phyloP scores from a whole-genome alignment of 1,140 invertebrate genomes.

The Sipha flava region DNA sequence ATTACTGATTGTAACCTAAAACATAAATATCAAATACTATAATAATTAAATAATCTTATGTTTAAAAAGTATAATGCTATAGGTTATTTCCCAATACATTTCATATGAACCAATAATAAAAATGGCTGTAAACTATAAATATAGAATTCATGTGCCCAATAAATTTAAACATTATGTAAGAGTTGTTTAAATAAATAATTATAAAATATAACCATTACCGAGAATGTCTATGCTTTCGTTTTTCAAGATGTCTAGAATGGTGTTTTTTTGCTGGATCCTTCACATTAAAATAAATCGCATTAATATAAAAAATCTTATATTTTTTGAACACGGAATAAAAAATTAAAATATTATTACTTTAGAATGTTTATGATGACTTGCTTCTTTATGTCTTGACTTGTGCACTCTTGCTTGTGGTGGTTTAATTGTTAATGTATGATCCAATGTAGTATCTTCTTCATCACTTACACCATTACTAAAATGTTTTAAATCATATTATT shows the following conservation, averaged over 20 bases:
- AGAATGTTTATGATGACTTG: constrained; percentile 29
- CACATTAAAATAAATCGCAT: background rate
- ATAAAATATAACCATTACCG: background rate
- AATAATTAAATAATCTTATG: too few species aligned
- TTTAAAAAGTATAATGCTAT: too few species aligned
- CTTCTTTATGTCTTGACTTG: constrained; percentile 23
- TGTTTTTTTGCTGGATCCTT: constrained; percentile 20
- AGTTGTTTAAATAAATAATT: background rate
- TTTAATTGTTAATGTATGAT: constrained; percentile 33
- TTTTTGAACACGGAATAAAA: background rate
- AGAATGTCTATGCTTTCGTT: constrained; percentile 12
- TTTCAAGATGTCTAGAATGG: constrained; percentile 15
- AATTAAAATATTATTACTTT: constrained; percentile 1
- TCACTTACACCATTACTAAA: constrained; percentile 17
- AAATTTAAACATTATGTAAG: too few species aligned
- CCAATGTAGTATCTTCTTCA: constrained; percentile 33
- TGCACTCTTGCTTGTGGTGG: constrained; percentile 33
- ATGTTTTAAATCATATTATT: background rate
- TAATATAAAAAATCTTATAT: background rate
- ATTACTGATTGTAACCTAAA: too few species aligned
- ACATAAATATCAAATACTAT: too few species aligned
- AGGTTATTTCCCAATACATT: too few species aligned
- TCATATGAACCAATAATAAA: too few species aligned
- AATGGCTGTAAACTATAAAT: too few species aligned
- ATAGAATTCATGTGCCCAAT: too few species aligned